phyloP scores from a whole-genome alignment of 2,113 vertebrate genomes.

The Scortum barcoo region DNA sequence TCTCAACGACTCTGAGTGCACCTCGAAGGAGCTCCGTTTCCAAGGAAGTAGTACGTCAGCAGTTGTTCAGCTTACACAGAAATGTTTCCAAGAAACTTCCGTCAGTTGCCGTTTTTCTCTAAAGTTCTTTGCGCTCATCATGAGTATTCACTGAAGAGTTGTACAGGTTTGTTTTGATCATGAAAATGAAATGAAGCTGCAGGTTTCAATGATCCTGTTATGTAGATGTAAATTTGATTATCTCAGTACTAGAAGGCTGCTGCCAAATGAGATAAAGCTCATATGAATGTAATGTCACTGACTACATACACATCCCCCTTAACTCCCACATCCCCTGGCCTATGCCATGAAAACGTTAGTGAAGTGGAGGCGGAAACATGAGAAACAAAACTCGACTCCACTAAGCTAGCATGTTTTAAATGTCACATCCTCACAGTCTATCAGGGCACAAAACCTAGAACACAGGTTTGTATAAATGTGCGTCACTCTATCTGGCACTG shows the following conservation, averaged over 20 bases:
- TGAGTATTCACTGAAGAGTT: slow-evolving; percentile 2
- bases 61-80: not conserved
- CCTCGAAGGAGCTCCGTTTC: slow-evolving; percentile 13
- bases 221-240: slow-evolving; percentile 1
- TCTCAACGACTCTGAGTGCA: not conserved
- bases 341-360: not conserved
- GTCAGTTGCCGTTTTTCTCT: not conserved
- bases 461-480: not conserved
- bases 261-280: not conserved
- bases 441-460: not conserved
- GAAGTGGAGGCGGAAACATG: not conserved
- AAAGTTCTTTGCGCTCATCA: not conserved
- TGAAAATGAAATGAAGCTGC: not conserved
- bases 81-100: slow-evolving; percentile 14
- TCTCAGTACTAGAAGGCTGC: not conserved
- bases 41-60: slow-evolving; percentile 5
- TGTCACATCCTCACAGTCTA: not conserved
- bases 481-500: not conserved
- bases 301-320: slow-evolving; percentile 38
- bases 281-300: not conserved
- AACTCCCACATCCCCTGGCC: not conserved
- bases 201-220: not conserved
- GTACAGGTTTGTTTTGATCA: not conserved
- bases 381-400: not conserved
- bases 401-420: not conserved